phyloP scores from a whole-genome alignment of 1,140 invertebrate genomes.

The Adelges cooleyi region DNA sequence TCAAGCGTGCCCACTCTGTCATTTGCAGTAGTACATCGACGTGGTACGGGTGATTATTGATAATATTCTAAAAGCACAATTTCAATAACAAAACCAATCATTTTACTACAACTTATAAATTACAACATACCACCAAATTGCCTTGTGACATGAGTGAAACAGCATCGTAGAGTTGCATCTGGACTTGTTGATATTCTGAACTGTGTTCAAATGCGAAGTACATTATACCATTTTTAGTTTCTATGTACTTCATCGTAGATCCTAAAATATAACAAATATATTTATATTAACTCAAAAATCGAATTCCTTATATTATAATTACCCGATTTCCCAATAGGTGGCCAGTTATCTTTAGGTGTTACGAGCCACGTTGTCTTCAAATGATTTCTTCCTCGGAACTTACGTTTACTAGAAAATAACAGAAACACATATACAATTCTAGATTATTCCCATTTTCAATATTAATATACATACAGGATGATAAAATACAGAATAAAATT shows the following conservation, averaged over 20 bases:
- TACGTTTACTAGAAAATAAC: slow-evolving; percentile 45
- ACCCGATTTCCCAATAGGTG: slow-evolving; percentile 51
- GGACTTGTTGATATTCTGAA: slow-evolving; percentile 57
- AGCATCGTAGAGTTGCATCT: slow-evolving; percentile 55
- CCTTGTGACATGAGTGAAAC: slow-evolving; percentile 71
- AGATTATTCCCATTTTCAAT: background rate
- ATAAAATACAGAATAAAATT: background rate
- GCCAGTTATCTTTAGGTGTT: slow-evolving; percentile 53
- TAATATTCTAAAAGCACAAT: slow-evolving; percentile 46
- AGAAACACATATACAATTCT: background rate
- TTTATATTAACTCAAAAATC: slow-evolving; percentile 3
- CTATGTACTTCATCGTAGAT: slow-evolving; percentile 58
- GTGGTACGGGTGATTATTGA: slow-evolving; percentile 68
- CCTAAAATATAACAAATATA: slow-evolving; percentile 39
- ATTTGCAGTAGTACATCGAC: slow-evolving; percentile 76
- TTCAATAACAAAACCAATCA: background rate
- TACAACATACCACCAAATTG: slow-evolving; percentile 52
- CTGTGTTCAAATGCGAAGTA: slow-evolving; percentile 75
- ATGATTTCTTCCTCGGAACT: slow-evolving; percentile 44
- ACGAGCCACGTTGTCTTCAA: slow-evolving; percentile 55
- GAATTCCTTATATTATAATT: slow-evolving; percentile 11
- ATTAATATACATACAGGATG: slow-evolving; percentile 3
- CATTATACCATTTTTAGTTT: slow-evolving; percentile 41
- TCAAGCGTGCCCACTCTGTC: slow-evolving; percentile 66
- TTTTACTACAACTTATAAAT: background rate